Percentiles rank a stretch among this genome's conserved stretches.
These are phyloP conservation scores for Cepaea hortensis DNA, from an alignment of 2,888 invertebrate genomes.

Conservation along the genomic window DNA sequence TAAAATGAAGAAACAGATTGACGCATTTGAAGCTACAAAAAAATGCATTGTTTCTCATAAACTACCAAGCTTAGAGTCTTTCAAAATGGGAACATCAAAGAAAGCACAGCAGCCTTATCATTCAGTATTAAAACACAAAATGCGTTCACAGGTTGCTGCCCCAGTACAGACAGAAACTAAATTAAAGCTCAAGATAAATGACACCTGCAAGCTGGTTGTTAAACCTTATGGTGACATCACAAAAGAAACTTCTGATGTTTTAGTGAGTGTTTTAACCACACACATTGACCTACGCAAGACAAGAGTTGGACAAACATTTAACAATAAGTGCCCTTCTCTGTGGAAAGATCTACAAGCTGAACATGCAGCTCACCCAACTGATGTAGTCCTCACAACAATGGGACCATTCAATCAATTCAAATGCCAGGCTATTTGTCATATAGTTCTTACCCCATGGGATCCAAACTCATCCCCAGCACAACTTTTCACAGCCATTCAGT, in stretches of 20 bases:
- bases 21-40: neutral
- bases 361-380: neutral
- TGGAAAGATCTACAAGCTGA: constrained; percentile 5
- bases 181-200: neutral
- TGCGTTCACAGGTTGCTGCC: neutral
- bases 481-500: neutral
- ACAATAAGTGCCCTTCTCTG: constrained; percentile 23
- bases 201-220: constrained; percentile 28
- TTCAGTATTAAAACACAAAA: neutral
- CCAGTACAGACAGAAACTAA: neutral
- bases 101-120: neutral
- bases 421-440: constrained; percentile 35
- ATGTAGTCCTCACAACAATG: constrained; percentile 11
- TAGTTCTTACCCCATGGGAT: constrained; percentile 26
- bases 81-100: neutral
- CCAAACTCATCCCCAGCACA: neutral
- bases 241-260: constrained; percentile 32
- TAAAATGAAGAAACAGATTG: neutral
- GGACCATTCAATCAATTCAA: neutral
- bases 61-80: neutral
- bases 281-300: constrained; percentile 43
- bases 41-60: constrained; percentile 11
- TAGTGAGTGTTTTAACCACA: constrained; percentile 41
- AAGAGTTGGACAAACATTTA: constrained; percentile 40
- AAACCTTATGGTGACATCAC: constrained; percentile 34